These are phyloP conservation scores for Pitangus sulphuratus DNA, from an alignment of 2,797 vertebrate genomes.

Conservation along the genomic window DNA sequence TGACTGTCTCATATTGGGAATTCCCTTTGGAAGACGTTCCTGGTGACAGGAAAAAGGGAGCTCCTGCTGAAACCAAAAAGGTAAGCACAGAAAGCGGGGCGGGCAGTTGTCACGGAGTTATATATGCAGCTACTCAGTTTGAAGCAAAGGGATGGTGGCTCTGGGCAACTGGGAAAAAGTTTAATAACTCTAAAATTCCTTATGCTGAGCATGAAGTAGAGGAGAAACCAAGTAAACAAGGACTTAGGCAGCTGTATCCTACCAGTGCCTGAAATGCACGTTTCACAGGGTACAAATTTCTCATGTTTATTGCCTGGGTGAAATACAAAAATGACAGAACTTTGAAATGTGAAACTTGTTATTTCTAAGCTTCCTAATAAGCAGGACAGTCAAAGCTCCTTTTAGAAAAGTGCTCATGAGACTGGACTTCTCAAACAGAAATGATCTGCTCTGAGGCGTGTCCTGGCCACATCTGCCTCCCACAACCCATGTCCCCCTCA, in stretches of 20 bases:
- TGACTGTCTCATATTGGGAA: neutral
- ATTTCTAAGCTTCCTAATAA: conserved; percentile 9
- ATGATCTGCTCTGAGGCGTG: neutral
- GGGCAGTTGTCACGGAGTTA: fast-evolving
- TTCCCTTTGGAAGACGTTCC: neutral
- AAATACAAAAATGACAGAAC: conserved; percentile 33
- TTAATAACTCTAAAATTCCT: neutral
- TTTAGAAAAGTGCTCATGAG: neutral
- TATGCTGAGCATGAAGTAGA: neutral
- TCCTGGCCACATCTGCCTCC: neutral
- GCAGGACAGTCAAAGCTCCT: neutral
- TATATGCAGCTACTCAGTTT: neutral
- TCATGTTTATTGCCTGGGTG: neutral
- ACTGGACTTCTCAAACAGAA: neutral
- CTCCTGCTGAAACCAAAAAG: neutral
- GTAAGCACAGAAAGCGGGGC: neutral
- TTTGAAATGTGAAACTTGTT: conserved; percentile 39
- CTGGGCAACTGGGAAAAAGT: neutral
- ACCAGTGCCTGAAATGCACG: neutral
- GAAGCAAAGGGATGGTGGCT: neutral
- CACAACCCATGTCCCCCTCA: fast-evolving
- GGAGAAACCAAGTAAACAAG: conserved; percentile 36
- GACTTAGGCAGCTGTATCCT: conserved; percentile 22
- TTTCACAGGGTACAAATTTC: conserved; percentile 9
- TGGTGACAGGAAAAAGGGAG: neutral